Evolutionary conservation across 92 coral and sea anemone species (phyloP).

Genomic region (Parazoanthus swiftii): DNA sequence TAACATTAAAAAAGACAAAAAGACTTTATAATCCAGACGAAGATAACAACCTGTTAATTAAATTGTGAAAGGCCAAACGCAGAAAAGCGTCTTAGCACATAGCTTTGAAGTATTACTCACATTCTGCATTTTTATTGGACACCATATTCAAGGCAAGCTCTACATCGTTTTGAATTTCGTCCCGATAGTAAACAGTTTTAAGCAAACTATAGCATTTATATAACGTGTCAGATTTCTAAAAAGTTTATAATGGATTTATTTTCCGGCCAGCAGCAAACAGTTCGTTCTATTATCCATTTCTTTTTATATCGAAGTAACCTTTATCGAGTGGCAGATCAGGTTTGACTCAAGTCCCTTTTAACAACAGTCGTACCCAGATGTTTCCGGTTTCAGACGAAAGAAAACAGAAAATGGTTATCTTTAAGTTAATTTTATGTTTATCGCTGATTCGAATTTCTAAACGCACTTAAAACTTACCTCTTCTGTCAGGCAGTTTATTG

Average conservation of each 20-base stretch:
- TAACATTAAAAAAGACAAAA: neutral
- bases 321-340: neutral
- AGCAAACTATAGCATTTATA: neutral
- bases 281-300: neutral
- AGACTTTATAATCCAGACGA: neutral
- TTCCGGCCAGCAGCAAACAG: neutral
- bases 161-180: no score
- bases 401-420: neutral
- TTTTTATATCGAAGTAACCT: neutral
- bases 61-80: neutral
- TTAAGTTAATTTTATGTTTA: no score
- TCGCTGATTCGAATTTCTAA: neutral
- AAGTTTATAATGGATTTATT: no score
- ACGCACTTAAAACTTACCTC: neutral
- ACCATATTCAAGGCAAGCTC: neutral
- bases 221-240: neutral
- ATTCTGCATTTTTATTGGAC: neutral
- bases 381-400: neutral
- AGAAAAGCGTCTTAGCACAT: neutral
- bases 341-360: no score
- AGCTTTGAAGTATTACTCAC: neutral
- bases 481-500: neutral
- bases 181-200: neutral
- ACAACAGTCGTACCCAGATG: neutral
- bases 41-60: neutral